Conservation (phyloP, 2,797 vertebrate genomes). For the Poeciliopsis infans region DNA sequence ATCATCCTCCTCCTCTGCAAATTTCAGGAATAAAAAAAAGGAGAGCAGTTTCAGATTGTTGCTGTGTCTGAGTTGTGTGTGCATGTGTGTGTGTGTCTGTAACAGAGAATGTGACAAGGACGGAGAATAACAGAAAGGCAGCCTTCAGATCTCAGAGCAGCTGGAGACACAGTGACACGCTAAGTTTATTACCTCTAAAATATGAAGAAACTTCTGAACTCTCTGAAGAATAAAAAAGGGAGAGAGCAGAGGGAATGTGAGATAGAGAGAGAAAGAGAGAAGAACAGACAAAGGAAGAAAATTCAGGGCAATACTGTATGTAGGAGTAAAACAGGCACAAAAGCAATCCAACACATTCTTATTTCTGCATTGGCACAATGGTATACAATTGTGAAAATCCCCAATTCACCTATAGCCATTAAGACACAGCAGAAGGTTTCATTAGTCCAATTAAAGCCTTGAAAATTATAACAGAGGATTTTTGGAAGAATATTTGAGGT, state of each 20-base stretch:
- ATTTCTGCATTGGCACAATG: slow-evolving; percentile 57
- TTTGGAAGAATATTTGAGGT: slow-evolving; percentile 53
- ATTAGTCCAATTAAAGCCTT: slow-evolving; percentile 67
- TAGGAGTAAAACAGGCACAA: slow-evolving; percentile 46
- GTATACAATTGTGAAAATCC: slow-evolving; percentile 26
- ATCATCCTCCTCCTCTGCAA: slow-evolving; percentile 83
- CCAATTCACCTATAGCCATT: slow-evolving; percentile 38
- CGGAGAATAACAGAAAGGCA: slow-evolving; percentile 49
- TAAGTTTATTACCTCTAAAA: slow-evolving; percentile 72
- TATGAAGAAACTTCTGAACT: slow-evolving; percentile 54
- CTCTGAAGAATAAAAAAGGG: slow-evolving; percentile 27
- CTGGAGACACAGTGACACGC: slow-evolving; percentile 61
- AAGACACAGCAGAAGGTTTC: slow-evolving; percentile 54
- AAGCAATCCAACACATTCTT: slow-evolving; percentile 45
- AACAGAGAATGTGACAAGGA: slow-evolving; percentile 34
- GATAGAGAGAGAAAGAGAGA: slow-evolving; percentile 11
- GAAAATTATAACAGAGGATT: slow-evolving; percentile 61
- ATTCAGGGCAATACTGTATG: slow-evolving; percentile 58
- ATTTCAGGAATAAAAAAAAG: slow-evolving; percentile 19
- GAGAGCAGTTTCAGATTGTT: slow-evolving; percentile 21
- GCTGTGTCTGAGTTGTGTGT: not conserved
- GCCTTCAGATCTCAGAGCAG: slow-evolving; percentile 65
- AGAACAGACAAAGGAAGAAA: slow-evolving; percentile 1
- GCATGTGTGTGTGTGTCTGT: not conserved
- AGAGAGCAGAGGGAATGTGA: slow-evolving; percentile 16